Conservation (phyloP, 53 echinoderm and acorn worm species). For the Holothuria scabra region DNA sequence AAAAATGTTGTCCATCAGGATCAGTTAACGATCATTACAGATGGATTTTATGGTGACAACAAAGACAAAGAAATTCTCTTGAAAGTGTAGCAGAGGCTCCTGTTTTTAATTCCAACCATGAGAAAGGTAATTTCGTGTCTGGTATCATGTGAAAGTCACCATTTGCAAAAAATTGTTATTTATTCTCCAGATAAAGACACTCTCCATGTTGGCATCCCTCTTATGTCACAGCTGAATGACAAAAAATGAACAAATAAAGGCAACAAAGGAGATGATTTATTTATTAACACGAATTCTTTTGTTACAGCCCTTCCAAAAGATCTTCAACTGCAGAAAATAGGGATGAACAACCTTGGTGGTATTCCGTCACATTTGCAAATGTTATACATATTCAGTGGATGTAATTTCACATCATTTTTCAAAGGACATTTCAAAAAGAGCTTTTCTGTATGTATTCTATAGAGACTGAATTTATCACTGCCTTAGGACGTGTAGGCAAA, state of each 20-base stretch:
- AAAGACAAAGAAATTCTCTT: not conserved
- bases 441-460: too few relatives aligned
- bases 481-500: too few relatives aligned
- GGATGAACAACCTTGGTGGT: not conserved
- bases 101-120: not conserved
- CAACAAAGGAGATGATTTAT: slow-evolving; percentile 1
- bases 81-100: too few relatives aligned
- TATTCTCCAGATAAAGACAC: slow-evolving; percentile 16
- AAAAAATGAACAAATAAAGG: too few relatives aligned
- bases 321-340: not conserved
- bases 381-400: not conserved
- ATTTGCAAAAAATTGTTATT: not conserved
- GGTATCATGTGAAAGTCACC: slow-evolving; percentile 11
- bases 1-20: too few relatives aligned
- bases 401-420: too few relatives aligned
- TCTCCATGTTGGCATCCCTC: slow-evolving; percentile 7
- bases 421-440: too few relatives aligned
- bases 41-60: not conserved
- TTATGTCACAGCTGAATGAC: not conserved
- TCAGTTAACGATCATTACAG: not conserved
- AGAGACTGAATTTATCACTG: too few relatives aligned
- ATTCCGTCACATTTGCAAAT: not conserved
- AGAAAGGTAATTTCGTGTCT: not conserved
- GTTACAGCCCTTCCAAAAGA: too few relatives aligned
- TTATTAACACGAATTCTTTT: too few relatives aligned